Evolutionary conservation across 2,888 invertebrate species (phyloP), one percentile per base, ranked within the genome.

Genomic region (Thereva nobilitata): DNA sequence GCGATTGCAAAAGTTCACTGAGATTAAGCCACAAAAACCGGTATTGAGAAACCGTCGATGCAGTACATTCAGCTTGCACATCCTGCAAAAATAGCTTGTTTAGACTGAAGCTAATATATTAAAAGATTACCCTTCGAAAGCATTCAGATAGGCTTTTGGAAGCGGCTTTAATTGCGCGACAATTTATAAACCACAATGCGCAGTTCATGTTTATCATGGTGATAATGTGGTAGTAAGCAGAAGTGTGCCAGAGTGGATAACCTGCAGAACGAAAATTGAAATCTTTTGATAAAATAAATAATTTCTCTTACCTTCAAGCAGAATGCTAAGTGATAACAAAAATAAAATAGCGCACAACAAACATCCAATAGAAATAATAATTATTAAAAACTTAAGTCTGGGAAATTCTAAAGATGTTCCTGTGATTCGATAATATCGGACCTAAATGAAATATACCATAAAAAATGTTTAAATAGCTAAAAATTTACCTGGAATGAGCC

Each of bases 201-300:
- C 86, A 86, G 74, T 87, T 87, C 87, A 87, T 87, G 72, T 87
- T 87, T 65, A 87, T 86, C 86, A 87, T 87, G 0, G 84, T 87
- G 47, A 87, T 85, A 57, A 87, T 86, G 72, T 87, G 87, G 72
- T 84, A 84, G 64, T 73, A 73, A 10, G 73, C 73, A 41, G 76
- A 78, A 0, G 87, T 87, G 71, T 87, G 87, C 71, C 83, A 82
- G 9, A 87, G 75, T 4, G 84, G 82, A 74, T 86, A 87, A 0
- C 87, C 87, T 71, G 37, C 10, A 44, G 34, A 23, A 57, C 9
- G 23, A 9, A 1, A 1, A 50, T 34, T 6, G 8, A 49, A 59
- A 40, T 42, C 35, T 23, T 61, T 50, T 50, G 9, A 37, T 34
- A 42, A 38, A 5, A 23, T 42, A 45, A 57, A n/a, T 10, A 6